A percentile compares a stretch with the other conserved stretches of the same genome.
Conservation (phyloP, 2,113 vertebrate species). For the Malurus alboscapulatus region DNA sequence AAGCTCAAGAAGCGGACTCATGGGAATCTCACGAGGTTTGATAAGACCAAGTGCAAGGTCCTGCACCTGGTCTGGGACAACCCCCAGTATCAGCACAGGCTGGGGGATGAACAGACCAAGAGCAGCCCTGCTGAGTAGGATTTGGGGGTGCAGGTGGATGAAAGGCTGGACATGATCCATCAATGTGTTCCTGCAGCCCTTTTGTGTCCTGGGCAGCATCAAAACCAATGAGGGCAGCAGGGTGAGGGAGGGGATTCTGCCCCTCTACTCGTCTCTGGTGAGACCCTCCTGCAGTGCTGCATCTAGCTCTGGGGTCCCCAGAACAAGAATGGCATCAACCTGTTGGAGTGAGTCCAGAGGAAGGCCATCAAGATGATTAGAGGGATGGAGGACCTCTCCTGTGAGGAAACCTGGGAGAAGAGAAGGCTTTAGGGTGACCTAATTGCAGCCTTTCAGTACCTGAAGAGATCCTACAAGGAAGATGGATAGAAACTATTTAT, state of each 20-base stretch:
- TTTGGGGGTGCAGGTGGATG: background rate
- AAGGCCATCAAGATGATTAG: background rate
- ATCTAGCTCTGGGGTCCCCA: background rate
- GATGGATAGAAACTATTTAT: background rate
- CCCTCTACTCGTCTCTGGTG: background rate
- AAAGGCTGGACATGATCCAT: background rate
- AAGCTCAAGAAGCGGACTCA: background rate
- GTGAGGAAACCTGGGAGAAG: background rate
- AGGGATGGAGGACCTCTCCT: too few relatives aligned
- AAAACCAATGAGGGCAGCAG: background rate
- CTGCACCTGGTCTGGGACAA: background rate
- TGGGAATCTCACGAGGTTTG: background rate
- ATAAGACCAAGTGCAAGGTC: background rate
- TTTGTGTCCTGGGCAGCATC: background rate
- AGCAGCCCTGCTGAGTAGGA: background rate
- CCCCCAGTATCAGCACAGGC: background rate
- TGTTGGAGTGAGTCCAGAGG: background rate
- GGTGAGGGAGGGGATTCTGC: background rate
- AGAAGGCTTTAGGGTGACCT: background rate
- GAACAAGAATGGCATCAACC: fast-evolving
- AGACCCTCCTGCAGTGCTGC: background rate
- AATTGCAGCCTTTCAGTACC: background rate
- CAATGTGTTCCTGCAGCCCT: too few relatives aligned
- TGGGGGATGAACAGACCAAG: fast-evolving
- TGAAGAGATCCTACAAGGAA: background rate